These are phyloP conservation scores for Siniperca obscura DNA, from an alignment of 2,797 vertebrate species.

Conservation along the genomic window DNA sequence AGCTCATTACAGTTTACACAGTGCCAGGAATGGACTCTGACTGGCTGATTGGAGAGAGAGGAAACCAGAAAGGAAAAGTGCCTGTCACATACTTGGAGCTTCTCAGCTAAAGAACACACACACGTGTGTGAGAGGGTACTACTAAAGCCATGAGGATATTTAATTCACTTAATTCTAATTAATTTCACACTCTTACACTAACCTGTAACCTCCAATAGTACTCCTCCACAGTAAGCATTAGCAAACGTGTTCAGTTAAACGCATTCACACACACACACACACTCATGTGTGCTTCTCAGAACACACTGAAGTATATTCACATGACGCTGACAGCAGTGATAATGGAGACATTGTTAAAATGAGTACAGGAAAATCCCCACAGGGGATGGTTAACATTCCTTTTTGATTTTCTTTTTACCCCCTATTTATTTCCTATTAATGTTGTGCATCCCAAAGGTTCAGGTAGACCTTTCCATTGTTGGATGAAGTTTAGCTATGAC, in stretches of 20 bases:
- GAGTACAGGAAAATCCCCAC: background rate
- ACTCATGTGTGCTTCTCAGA: background rate
- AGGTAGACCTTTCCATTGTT: background rate
- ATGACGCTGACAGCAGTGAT: background rate
- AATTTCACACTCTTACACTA: constrained; percentile 19
- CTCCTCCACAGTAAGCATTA: constrained; percentile 8
- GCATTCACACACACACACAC: background rate
- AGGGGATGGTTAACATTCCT: constrained; percentile 25
- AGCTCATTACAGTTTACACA: constrained; percentile 97
- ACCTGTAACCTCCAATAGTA: constrained; percentile 23
- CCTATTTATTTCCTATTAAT: constrained; percentile 58
- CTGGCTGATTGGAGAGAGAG: constrained; percentile 95
- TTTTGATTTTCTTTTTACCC: constrained; percentile 24
- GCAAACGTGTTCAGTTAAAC: background rate
- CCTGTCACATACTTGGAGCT: constrained; percentile 98
- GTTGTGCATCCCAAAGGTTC: constrained; percentile 18
- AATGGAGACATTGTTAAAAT: constrained; percentile 36
- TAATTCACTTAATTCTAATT: constrained; percentile 13
- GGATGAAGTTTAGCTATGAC: background rate
- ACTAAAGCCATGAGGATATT: constrained; percentile 55
- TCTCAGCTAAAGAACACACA: constrained; percentile 86
- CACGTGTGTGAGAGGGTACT: constrained; percentile 37
- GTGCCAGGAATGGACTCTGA: constrained; percentile 97
- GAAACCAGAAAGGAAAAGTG: constrained; percentile 95
- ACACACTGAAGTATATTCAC: constrained; percentile 14